phyloP scores from a whole-genome alignment of 2,797 vertebrate species.

The Pogoniulus pusillus region DNA sequence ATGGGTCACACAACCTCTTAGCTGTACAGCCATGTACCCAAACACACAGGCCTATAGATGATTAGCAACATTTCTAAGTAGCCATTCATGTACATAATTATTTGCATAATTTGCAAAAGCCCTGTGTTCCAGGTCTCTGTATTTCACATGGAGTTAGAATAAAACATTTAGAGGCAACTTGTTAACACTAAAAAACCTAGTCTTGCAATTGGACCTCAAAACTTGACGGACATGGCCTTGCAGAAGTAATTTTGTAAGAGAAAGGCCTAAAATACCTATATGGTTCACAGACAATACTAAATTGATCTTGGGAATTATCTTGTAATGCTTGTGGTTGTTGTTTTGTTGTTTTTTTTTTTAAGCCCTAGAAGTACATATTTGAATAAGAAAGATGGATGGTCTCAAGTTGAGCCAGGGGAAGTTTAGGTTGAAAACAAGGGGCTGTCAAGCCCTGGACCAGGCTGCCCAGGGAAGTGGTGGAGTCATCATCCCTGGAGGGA shows the following conservation, averaged over 20 bases:
- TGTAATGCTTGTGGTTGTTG: background rate
- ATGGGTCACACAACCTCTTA: background rate
- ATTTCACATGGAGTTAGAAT: background rate
- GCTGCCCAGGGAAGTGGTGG: background rate
- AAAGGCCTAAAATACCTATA: background rate
- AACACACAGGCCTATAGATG: background rate
- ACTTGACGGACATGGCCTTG: background rate
- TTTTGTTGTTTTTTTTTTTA: background rate
- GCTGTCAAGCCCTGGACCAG: background rate
- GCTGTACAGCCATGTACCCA: background rate
- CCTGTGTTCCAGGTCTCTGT: background rate
- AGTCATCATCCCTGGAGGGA: no score
- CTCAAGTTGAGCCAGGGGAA: background rate
- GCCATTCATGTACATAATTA: background rate
- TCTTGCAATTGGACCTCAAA: background rate
- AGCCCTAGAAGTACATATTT: background rate
- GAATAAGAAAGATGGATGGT: background rate
- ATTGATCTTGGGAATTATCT: background rate
- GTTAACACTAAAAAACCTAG: background rate
- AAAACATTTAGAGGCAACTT: background rate
- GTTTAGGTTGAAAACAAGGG: background rate
- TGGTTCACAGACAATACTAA: background rate
- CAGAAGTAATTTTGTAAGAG: background rate
- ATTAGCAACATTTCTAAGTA: background rate
- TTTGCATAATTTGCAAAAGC: background rate